These are phyloP conservation scores for Dasysyrphus albostriatus DNA, from an alignment of 2,888 invertebrate species.

Conservation along the genomic window DNA sequence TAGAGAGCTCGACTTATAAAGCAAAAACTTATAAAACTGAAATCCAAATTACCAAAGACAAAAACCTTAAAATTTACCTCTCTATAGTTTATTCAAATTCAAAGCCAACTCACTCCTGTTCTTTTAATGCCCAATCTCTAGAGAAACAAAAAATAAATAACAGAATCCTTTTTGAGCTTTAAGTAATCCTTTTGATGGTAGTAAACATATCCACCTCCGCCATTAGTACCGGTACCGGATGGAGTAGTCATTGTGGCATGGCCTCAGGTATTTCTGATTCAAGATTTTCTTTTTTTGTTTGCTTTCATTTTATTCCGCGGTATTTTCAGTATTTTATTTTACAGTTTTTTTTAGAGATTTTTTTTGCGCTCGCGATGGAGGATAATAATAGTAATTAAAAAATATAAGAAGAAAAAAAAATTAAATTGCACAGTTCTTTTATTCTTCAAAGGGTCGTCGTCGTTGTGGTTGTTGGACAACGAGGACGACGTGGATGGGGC, in stretches of 20 bases:
- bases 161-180: slow-evolving; percentile 34
- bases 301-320: slow-evolving; percentile 53
- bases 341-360: slow-evolving; percentile 22
- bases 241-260: slow-evolving; percentile 43
- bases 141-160: slow-evolving; percentile 34
- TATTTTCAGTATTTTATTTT: slow-evolving; percentile 31
- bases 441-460: slow-evolving; percentile 42
- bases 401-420: slow-evolving; percentile 30
- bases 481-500: background rate
- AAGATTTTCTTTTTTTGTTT: background rate
- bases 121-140: background rate
- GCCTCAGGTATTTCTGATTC: slow-evolving; percentile 64
- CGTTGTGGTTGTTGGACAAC: slow-evolving; percentile 28
- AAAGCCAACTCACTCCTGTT: background rate
- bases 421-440: slow-evolving; percentile 36
- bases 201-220: slow-evolving; percentile 4
- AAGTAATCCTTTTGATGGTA: slow-evolving; percentile 42
- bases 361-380: slow-evolving; percentile 31
- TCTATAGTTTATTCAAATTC: slow-evolving; percentile 2
- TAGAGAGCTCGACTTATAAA: background rate
- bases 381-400: slow-evolving; percentile 73
- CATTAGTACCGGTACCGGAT: slow-evolving; percentile 17
- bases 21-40: background rate
- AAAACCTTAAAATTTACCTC: background rate
- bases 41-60: background rate